Evolutionary conservation across 1,140 invertebrate genomes (phyloP).

Genomic region (Drosophila willistoni): DNA sequence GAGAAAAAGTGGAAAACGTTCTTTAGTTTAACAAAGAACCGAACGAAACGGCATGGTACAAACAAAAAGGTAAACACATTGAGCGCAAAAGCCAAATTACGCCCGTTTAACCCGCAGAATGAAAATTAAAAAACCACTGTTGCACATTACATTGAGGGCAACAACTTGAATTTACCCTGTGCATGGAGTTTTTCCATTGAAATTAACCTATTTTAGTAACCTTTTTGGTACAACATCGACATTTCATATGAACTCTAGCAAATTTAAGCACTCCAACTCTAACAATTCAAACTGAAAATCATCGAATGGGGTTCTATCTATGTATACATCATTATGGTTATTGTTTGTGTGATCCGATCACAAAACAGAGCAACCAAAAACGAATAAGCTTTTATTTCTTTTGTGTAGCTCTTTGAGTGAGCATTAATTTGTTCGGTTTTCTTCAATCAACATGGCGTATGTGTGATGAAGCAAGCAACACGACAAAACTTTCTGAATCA

Average conservation of each 20-base stretch:
- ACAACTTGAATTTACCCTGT: neutral
- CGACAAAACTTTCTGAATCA: neutral
- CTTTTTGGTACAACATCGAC: no score
- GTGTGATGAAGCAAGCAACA: conserved; percentile 45
- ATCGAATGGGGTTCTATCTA: no score
- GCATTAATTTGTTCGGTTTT: conserved; percentile 27
- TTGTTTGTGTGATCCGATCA: no score
- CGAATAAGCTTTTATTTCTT: no score
- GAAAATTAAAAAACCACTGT: conserved; percentile 44
- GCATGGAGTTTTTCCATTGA: no score
- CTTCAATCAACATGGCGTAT: conserved; percentile 67
- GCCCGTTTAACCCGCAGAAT: conserved; percentile 53
- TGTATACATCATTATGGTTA: no score
- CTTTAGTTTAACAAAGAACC: conserved; percentile 47
- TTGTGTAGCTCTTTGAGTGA: neutral
- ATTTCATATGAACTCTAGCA: no score
- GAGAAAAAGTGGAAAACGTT: neutral
- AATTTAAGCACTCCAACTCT: no score
- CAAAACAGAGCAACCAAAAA: neutral
- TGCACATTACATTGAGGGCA: neutral
- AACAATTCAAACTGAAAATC: no score
- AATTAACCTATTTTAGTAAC: no score
- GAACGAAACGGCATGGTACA: neutral
- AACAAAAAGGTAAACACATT: conserved; percentile 67
- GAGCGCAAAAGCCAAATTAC: conserved; percentile 66